Evolutionary conservation across 1,140 invertebrate genomes (phyloP).

Genomic region (Drosophila hydei): DNA sequence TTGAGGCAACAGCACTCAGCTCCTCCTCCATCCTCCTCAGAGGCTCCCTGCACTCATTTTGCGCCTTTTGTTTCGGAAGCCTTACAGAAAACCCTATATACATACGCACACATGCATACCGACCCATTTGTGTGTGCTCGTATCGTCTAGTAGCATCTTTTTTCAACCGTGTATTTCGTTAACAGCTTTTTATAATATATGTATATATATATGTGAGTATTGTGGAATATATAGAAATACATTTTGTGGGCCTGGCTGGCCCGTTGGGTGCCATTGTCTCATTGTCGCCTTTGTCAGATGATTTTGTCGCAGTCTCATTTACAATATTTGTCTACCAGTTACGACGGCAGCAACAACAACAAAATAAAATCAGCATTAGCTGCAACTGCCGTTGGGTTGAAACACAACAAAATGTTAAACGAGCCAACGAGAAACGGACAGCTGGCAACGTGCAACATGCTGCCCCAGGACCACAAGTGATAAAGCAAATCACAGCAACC

Average conservation of each 20-base stretch:
- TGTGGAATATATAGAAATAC: conserved; percentile 20
- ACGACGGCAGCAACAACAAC: conserved; percentile 13
- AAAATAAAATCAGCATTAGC: conserved; percentile 72
- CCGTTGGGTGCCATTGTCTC: conserved; percentile 47
- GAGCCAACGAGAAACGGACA: conserved; percentile 36
- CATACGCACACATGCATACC: not conserved
- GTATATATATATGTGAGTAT: not conserved
- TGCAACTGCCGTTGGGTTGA: conserved; percentile 48
- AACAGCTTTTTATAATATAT: conserved; percentile 64
- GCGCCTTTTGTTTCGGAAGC: conserved; percentile 51
- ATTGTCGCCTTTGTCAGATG: conserved; percentile 64
- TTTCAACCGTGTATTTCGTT: conserved; percentile 43
- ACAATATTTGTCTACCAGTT: conserved; percentile 66
- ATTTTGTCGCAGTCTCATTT: conserved; percentile 78
- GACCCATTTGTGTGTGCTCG: not conserved
- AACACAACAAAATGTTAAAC: conserved; percentile 16
- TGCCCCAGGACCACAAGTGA: conserved; percentile 62
- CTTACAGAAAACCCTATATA: conserved; percentile 23
- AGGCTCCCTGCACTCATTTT: conserved; percentile 26
- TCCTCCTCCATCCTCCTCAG: conserved; percentile 5
- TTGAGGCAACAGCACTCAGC: conserved; percentile 44
- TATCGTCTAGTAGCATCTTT: conserved; percentile 34
- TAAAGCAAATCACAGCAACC: conserved; percentile 62
- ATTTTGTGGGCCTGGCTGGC: conserved; percentile 18
- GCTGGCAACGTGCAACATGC: conserved; percentile 43